A percentile compares a stretch with the other conserved stretches of the same genome.
phyloP scores from a whole-genome alignment of 2,888 invertebrate genomes.

The Oscheius sp. region DNA sequence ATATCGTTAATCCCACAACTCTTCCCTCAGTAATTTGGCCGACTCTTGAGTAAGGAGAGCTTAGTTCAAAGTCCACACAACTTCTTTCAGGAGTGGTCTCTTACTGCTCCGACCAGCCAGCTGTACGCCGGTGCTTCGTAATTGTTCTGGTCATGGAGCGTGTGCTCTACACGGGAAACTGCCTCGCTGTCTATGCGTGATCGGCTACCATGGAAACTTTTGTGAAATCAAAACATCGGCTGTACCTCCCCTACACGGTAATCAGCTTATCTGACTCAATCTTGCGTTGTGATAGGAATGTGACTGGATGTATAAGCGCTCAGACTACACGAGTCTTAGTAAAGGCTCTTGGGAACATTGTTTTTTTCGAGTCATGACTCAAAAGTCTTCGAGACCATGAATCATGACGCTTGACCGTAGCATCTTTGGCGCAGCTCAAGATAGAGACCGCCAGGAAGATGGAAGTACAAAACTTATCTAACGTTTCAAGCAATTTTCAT shows the following conservation, averaged over 20 bases:
- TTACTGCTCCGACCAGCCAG: conserved; percentile 26
- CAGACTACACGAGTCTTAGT: no score
- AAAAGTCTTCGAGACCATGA: no score
- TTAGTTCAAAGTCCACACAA: background rate
- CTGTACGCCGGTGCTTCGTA: conserved; percentile 20
- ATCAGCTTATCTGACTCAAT: background rate
- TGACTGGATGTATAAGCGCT: no score
- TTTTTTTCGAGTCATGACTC: no score
- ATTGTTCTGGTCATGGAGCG: conserved; percentile 32
- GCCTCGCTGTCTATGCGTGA: conserved; percentile 26
- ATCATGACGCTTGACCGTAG: no score
- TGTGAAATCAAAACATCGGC: conserved; percentile 37
- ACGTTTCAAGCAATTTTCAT: background rate
- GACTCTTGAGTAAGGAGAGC: conserved; percentile 24
- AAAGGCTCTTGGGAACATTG: no score
- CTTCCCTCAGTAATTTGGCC: conserved; percentile 27
- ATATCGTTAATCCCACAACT: conserved; percentile 21
- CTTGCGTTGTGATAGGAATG: no score
- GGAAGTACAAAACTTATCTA: background rate
- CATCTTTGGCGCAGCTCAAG: no score
- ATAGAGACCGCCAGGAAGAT: no score
- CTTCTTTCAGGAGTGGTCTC: conserved; percentile 30
- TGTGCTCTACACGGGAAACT: conserved; percentile 33
- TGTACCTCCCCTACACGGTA: conserved; percentile 26
- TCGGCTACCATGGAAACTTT: conserved; percentile 34